Percentiles rank a stretch among this genome's conserved stretches.
Evolutionary conservation across 2,797 vertebrate genomes (phyloP).

Genomic region (Odontamblyopus lacepedii): DNA sequence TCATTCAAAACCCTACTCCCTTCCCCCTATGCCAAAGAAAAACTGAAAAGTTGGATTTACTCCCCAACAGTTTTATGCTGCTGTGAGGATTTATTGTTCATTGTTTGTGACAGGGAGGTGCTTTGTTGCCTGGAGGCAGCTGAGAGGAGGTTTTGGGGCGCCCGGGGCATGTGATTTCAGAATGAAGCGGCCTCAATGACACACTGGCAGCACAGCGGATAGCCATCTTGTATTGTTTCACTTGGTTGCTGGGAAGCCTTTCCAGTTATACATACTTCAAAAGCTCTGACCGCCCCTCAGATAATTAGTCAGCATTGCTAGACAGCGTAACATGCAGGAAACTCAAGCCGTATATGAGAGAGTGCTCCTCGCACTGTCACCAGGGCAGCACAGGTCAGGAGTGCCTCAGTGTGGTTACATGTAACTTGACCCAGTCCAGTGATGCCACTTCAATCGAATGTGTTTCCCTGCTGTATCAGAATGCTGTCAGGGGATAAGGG

Average conservation of each 20-base stretch:
- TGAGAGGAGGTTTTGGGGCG: conserved; percentile 67
- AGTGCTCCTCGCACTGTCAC: neutral
- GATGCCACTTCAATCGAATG: conserved; percentile 30
- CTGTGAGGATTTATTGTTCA: conserved; percentile 80
- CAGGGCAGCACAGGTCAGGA: conserved; percentile 44
- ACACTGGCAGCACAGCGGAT: conserved; percentile 41
- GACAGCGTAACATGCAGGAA: conserved; percentile 55
- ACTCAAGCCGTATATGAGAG: conserved; percentile 34
- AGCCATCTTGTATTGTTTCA: conserved; percentile 46
- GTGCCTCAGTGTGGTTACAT: conserved; percentile 30
- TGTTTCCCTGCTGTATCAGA: conserved; percentile 67
- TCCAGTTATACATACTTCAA: conserved; percentile 37
- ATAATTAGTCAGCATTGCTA: conserved; percentile 57
- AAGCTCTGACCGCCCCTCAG: conserved; percentile 16
- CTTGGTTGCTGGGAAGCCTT: conserved; percentile 30
- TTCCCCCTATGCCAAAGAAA: conserved; percentile 60
- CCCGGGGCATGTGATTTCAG: conserved; percentile 66
- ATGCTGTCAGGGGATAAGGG: conserved; percentile 66
- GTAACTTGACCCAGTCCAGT: conserved; percentile 53
- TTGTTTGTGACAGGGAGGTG: conserved; percentile 78
- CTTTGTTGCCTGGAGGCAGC: conserved; percentile 77
- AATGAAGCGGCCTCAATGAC: conserved; percentile 49
- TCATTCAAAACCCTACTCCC: conserved; percentile 29
- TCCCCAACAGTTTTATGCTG: conserved; percentile 64
- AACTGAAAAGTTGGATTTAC: conserved; percentile 70